Base-by-base conservation (phyloP, 2,113 vertebrate species). In the Festucalex cinctus region DNA sequence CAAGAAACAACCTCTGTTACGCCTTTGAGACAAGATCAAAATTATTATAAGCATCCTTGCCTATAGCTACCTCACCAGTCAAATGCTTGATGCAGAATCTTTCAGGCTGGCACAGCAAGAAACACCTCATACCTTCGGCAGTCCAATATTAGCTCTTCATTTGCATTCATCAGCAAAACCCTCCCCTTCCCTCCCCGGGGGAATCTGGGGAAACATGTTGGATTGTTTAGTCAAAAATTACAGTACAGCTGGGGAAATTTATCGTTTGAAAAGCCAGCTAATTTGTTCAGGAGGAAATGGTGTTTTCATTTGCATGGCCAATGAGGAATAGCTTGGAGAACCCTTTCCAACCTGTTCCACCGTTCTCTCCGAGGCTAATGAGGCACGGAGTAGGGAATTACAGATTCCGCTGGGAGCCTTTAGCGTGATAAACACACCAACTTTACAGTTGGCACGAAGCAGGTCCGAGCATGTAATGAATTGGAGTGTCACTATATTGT, bases 221-320 rank as follows among this genome's bases (percentile, higher is more conserved):
- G 84, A 88, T 83, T 90, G 88, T 90, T 91, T 85, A 89, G 86
- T 87, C 83, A 85, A 86, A 62, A 90, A 88, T 88, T 88, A 88
- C 83, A 89, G 89, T 89, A 74, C 90, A 90, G 86, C 86, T 78
- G 88, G 88, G 89, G 87, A 84, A 85, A 87, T 91, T 91, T 91
- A 91, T 91, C 89, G 89, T 89, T 82, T 91, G 78, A 90, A 90
- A 89, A 87, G 89, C 83, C 79, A 83, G 88, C 87, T 91, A 88
- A 92, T 92, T 90, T 90, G 87, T 90, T 90, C 82, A 86, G 83
- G 82, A 87, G 86, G 74, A 83, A 84, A 86, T 70, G 41, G 74
- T 83, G 87, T 87, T 90, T 89, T 85, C 82, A 91, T 91, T 90
- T 91, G 85, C 89, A 91, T 91, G 85, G 82, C 81, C 84, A 90